A percentile compares a stretch with the other conserved stretches of the same genome.
phyloP scores from a whole-genome alignment of 1,140 invertebrate genomes.

The Heliconius eleuchia region DNA sequence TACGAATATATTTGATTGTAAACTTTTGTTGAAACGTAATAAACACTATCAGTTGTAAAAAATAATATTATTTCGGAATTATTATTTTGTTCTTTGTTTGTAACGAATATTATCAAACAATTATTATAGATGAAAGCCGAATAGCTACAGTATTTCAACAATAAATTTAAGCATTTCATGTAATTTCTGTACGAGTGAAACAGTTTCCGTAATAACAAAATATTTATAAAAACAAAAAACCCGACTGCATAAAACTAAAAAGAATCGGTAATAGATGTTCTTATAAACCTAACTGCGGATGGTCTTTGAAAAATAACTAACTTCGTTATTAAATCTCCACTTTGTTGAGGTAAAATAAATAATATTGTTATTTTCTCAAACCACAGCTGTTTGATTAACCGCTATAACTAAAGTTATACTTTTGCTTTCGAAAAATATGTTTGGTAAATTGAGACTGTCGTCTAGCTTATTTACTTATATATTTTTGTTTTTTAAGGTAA shows the following conservation, averaged over 20 bases:
- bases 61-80: no score
- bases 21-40: not conserved
- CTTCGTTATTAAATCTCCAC: slow-evolving; percentile 16
- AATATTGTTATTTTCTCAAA: not conserved
- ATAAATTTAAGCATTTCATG: not conserved
- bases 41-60: not conserved
- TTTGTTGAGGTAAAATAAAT: slow-evolving; percentile 1
- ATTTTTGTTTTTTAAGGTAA: not conserved
- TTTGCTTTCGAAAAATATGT: not conserved
- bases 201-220: not conserved
- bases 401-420: slow-evolving; percentile 10
- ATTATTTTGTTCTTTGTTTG: not conserved
- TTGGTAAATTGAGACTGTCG: slow-evolving; percentile 10
- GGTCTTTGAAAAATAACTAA: not conserved
- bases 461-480: not conserved
- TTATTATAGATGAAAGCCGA: not conserved
- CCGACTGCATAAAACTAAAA: no score
- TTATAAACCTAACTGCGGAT: not conserved
- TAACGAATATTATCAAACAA: not conserved
- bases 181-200: not conserved
- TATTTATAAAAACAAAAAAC: no score
- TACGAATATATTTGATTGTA: not conserved
- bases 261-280: not conserved
- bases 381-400: slow-evolving; percentile 13
- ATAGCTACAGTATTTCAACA: not conserved